Conservation (phyloP, 2,888 invertebrate species). For the Campoletis raptor region DNA sequence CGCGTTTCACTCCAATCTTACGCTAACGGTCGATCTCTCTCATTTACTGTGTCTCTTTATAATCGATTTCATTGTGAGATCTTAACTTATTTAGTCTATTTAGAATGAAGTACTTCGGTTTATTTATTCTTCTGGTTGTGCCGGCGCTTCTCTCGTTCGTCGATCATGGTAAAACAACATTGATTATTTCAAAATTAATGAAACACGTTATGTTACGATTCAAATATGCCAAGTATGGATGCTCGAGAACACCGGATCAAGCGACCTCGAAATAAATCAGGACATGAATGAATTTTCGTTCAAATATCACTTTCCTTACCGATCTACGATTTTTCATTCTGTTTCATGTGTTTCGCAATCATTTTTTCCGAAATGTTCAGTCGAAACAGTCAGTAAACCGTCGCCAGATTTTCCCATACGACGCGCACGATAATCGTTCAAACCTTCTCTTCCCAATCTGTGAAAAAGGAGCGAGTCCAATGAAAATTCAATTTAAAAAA, state of each 20-base stretch:
- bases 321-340: neutral
- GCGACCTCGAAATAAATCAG: slow-evolving; percentile 1
- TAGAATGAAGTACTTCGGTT: slow-evolving; percentile 89
- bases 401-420: slow-evolving; percentile 25
- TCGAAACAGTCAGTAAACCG: neutral
- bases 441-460: neutral
- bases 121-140: slow-evolving; percentile 89
- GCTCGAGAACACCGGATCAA: neutral
- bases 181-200: slow-evolving; percentile 47
- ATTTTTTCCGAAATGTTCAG: neutral
- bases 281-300: slow-evolving; percentile 21
- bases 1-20: slow-evolving; percentile 47
- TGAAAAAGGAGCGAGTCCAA: too few relatives aligned
- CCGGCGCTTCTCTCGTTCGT: slow-evolving; percentile 90
- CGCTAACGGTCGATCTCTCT: slow-evolving; percentile 32
- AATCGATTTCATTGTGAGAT: slow-evolving; percentile 37
- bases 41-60: slow-evolving; percentile 33
- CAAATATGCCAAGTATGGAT: slow-evolving; percentile 44
- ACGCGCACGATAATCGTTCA: neutral
- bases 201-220: slow-evolving; percentile 35
- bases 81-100: slow-evolving; percentile 52
- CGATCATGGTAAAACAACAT: slow-evolving; percentile 88
- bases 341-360: neutral
- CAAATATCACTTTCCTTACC: neutral
- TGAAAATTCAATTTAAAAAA: neutral